Evolutionary conservation across 1,140 invertebrate genomes (phyloP).

Genomic region (Pachyrhynchus sulphureomaculatus): DNA sequence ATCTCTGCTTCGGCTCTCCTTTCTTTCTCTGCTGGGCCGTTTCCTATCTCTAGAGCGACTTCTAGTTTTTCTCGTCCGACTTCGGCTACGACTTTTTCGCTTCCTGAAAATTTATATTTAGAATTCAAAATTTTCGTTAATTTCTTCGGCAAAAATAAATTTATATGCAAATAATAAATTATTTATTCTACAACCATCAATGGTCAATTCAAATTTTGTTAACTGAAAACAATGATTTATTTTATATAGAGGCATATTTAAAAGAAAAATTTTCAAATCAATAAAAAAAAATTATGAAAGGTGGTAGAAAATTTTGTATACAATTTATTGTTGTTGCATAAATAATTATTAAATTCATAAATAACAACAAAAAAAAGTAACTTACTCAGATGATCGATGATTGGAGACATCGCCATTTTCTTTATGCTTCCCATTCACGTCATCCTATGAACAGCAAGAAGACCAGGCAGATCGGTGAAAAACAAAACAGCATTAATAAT

Average conservation of each 20-base stretch:
- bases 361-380: too few species aligned
- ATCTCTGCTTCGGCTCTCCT: constrained; percentile 46
- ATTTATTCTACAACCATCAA: too few species aligned
- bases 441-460: constrained; percentile 68
- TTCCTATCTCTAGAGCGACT: constrained; percentile 37
- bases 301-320: too few species aligned
- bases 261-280: too few species aligned
- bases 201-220: too few species aligned
- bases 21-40: constrained; percentile 29
- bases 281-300: too few species aligned
- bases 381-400: constrained; percentile 58
- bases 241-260: too few species aligned
- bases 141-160: not conserved
- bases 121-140: not conserved
- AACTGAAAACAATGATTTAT: too few species aligned
- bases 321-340: too few species aligned
- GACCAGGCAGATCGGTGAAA: constrained; percentile 47
- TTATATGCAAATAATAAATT: not conserved
- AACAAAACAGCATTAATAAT: constrained; percentile 51
- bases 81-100: constrained; percentile 46
- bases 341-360: too few species aligned
- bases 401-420: constrained; percentile 59
- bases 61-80: constrained; percentile 44
- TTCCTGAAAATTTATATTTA: constrained; percentile 18
- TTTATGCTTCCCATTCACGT: constrained; percentile 59